Conservation (phyloP, 2,888 invertebrate genomes). For the Thelaira solivaga region DNA sequence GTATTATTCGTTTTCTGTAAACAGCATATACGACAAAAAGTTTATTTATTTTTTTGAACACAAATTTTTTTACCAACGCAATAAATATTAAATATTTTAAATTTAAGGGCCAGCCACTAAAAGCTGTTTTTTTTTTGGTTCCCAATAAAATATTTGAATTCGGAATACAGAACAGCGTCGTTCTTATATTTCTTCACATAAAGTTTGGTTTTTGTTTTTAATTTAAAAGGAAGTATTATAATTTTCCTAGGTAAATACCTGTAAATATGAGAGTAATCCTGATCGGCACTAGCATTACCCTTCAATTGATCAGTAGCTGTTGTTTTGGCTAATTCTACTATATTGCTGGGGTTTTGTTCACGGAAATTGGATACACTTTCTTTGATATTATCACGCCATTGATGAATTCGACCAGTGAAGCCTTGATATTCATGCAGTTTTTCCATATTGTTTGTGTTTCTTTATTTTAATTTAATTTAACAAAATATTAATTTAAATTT, state of each 20-base stretch:
- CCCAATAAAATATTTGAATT: too few relatives aligned
- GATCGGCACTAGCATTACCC: conserved; percentile 74
- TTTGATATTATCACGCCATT: conserved; percentile 81
- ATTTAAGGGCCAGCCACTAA: too few relatives aligned
- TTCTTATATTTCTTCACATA: too few relatives aligned
- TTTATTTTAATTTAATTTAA: neutral
- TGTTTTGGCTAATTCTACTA: conserved; percentile 78
- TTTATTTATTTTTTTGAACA: too few relatives aligned
- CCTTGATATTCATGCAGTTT: conserved; percentile 90
- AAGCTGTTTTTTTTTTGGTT: too few relatives aligned
- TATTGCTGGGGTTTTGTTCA: conserved; percentile 80
- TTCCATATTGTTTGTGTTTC: conserved; percentile 80
- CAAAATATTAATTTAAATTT: neutral
- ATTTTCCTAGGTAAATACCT: conserved; percentile 77
- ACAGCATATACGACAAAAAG: too few relatives aligned
- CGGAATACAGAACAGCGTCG: too few relatives aligned
- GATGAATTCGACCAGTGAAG: conserved; percentile 83
- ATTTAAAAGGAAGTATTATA: too few relatives aligned
- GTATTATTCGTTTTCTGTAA: too few relatives aligned
- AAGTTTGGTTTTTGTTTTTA: too few relatives aligned
- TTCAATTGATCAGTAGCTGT: conserved; percentile 71
- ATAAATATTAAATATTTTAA: too few relatives aligned
- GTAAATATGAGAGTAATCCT: conserved; percentile 83
- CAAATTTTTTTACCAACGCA: too few relatives aligned
- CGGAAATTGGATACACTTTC: conserved; percentile 82